A percentile compares a stretch with the other conserved stretches of the same genome.
phyloP scores from a whole-genome alignment of 2,888 invertebrate genomes.

The Rhyacophila evoluta region DNA sequence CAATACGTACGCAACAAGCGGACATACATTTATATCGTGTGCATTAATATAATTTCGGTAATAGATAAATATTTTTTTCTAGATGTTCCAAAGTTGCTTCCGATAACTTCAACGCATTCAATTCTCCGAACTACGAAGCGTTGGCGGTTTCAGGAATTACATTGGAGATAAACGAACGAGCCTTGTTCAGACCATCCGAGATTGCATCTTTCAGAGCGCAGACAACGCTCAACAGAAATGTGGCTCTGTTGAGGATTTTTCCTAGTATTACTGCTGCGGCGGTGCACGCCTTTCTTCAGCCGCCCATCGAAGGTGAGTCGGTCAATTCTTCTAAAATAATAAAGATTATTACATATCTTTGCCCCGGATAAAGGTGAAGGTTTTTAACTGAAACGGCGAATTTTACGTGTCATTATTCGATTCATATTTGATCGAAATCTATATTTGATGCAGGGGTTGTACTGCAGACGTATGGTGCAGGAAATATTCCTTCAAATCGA shows the following conservation, averaged over 20 bases:
- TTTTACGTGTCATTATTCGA: too few relatives aligned
- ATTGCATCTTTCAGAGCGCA: conserved; percentile 75
- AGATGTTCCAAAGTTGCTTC: conserved; percentile 83
- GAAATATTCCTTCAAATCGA: conserved; percentile 90
- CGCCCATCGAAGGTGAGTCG: conserved; percentile 74
- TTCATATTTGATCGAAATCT: too few relatives aligned
- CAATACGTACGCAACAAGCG: too few relatives aligned
- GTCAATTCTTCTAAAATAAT: too few relatives aligned
- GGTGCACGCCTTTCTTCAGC: conserved; percentile 77
- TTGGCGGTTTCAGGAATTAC: conserved; percentile 86
- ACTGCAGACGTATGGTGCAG: conserved; percentile 92
- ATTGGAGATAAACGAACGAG: conserved; percentile 73
- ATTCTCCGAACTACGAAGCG: conserved; percentile 87
- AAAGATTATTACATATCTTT: too few relatives aligned
- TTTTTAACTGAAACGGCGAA: too few relatives aligned
- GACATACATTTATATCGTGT: too few relatives aligned
- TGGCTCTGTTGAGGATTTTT: conserved; percentile 88
- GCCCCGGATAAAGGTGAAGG: too few relatives aligned
- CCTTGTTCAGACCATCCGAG: conserved; percentile 64
- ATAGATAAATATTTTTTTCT: conserved; percentile 56
- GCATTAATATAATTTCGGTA: too few relatives aligned
- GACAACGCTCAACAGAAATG: conserved; percentile 82
- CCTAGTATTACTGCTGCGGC: conserved; percentile 90
- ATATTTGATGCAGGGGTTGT: conserved; percentile 74
- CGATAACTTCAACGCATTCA: conserved; percentile 81